Evolutionary conservation across 1,140 invertebrate species (phyloP), one percentile per base, ranked within the genome.

Genomic region (Hestina assimilis): DNA sequence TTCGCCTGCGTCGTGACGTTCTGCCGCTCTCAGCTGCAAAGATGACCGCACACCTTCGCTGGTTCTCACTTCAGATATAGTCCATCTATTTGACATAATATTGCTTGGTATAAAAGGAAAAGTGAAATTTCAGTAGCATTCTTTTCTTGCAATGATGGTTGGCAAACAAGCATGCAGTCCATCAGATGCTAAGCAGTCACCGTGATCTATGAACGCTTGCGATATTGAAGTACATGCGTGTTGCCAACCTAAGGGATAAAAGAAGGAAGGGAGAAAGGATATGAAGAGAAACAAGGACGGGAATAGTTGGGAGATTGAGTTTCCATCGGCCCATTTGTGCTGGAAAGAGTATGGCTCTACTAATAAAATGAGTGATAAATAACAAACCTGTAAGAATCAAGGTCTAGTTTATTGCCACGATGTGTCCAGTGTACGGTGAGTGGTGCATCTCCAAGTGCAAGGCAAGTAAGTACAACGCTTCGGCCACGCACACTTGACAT

Each of bases 1-100:
- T 35, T 93, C 91, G 3, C 94, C 95, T 0, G 95, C 95, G 84
- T 97, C 96, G 51, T 91, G 90, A 23, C 93, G 90, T 78, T 93
- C 92, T 19, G 92, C 92, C 15, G 90, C 89, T 12, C 88, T 89
- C 29, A 94, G 89, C 12, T 90, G 91, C 47, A 94, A 77, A 60
- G 91, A 90, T 0, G 93, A 94, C 53, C 92, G 92, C 6, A 93
- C 76, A 4, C 92, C 93, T 35, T 89, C 91, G 8, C 91, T 91
- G 0, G 91, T 90, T 61, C 93, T 92, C 59, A 91, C 91, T 80
- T 93, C 92, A 42, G 90, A 91, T 65, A 93, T 75, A 8, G 76
- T 66, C 72, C 82, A 77, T 28, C 86, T 87, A 50, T 17, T n/a
- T n/a, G n/a, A n/a, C 4, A 33, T 1, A 29, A 9, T 1, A 2